Evolutionary conservation across 2,888 invertebrate species (phyloP).

Genomic region (Torymus texanus): DNA sequence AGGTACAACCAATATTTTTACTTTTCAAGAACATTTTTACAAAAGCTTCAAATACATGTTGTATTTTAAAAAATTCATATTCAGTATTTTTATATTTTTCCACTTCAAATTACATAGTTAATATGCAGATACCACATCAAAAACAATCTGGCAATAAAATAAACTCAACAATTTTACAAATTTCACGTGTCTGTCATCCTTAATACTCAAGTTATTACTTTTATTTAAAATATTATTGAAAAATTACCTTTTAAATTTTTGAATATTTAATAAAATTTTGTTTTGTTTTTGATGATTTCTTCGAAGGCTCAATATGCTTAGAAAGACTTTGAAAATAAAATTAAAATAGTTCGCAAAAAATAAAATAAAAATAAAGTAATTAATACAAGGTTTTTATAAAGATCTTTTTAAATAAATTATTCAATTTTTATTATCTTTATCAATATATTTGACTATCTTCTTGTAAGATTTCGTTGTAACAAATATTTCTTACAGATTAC

Average conservation of each 20-base stretch:
- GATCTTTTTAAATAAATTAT: slow-evolving; percentile 24
- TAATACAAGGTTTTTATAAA: slow-evolving; percentile 37
- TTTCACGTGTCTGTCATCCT: slow-evolving; percentile 52
- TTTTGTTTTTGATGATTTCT: slow-evolving; percentile 26
- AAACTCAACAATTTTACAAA: slow-evolving; percentile 42
- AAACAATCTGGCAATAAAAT: slow-evolving; percentile 38
- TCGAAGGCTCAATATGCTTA: slow-evolving; percentile 25
- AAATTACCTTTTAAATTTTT: slow-evolving; percentile 50
- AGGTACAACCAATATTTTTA: neutral
- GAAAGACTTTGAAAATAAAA: slow-evolving; percentile 8
- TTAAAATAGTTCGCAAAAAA: neutral
- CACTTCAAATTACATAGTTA: too few species aligned
- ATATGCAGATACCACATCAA: slow-evolving; percentile 34
- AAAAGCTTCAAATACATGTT: slow-evolving; percentile 12
- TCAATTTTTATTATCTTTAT: slow-evolving; percentile 47
- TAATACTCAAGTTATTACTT: slow-evolving; percentile 18
- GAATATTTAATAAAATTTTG: slow-evolving; percentile 21
- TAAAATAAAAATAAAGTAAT: slow-evolving; percentile 19
- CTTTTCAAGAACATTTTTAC: neutral
- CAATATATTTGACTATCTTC: slow-evolving; percentile 38
- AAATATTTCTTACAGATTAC: slow-evolving; percentile 46
- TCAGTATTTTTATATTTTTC: slow-evolving; percentile 1
- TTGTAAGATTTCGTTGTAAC: slow-evolving; percentile 49
- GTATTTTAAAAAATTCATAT: neutral
- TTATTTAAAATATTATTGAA: slow-evolving; percentile 4